Evolutionary conservation across 2,113 vertebrate genomes (phyloP), one percentile per base, ranked within the genome.

Genomic region (Gambusia affinis): DNA sequence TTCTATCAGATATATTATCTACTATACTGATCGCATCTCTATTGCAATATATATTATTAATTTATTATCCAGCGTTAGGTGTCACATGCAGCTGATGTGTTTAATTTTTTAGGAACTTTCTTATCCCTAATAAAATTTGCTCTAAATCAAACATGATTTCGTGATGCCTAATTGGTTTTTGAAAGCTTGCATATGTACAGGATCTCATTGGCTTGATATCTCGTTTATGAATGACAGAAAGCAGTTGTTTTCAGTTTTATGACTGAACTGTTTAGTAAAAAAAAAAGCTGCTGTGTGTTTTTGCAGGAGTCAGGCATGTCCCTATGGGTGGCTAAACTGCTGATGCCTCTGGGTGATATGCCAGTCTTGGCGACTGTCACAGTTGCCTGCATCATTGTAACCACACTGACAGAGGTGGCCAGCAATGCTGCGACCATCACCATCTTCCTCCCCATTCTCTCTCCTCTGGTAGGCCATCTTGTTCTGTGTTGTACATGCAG

Each of bases 401-500:
- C 97, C 57, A 94, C 93, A 28, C 90, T 99, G 78, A 98, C 97
- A 30, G 96, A 98, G 83, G 94, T 98, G 80, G 95, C 96, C 83
- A 98, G 97, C 90, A 98, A 98, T 66, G 94, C 97, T 39, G 95
- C 97, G 73, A 98, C 97, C 31, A 96, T 96, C 71, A 98, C 96
- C 0, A 95, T 97, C 70, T 95, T 98, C 90, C 92, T 98, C 66
- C 97, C 97, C 27, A 98, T 98, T 89, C 89, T 98, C 0, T 91
- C 96, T 66, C 95, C 97, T 62, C 72, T 98, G 96, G 97, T 99
- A 84, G 89, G 95, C 94, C 87, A n/a, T 51, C 22, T 24, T 5
- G 27, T 44, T 24, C 29, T 44, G 11, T 8, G 19, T 12, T 14
- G 27, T 30, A 60, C 14, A 31, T 22, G 57, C n/a, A 35, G 33